Evolutionary conservation across 2,113 vertebrate species (phyloP), one percentile per base, ranked within the genome.

Genomic region (Thalassoma bifasciatum): DNA sequence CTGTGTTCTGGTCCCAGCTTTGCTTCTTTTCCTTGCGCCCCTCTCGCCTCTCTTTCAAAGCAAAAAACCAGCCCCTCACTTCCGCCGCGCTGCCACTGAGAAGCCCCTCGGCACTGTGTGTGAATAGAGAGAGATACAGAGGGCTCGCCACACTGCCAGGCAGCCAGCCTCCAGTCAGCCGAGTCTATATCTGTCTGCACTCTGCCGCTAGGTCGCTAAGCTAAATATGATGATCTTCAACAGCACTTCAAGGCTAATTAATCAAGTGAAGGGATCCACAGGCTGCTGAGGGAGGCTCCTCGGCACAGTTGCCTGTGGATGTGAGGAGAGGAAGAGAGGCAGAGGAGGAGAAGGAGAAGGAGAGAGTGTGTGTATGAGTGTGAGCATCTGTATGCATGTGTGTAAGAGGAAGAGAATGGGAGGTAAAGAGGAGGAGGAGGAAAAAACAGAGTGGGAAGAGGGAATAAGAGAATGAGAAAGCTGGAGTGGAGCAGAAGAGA

Each of bases 171-270:
- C 75, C 75, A 77, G 79, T 57, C 77, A 88, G 85, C 72, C 77
- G n/a, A 34, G 62, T 80, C 86, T 87, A 82, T 83, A 86, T 88
- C 83, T 82, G 84, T 88, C 84, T 86, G 65, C 81, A 72, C 87
- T 81, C 80, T 68, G 75, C 79, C 44, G 65, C 81, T 83, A 42
- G 79, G 84, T 89, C 81, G 81, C 85, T 64, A 66, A 83, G 83
- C 82, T 88, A 82, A 89, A 86, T 84, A 84, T 90, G 86, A 92
- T 85, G 90, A 86, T 89, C 86, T 77, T 85, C 79, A 90, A 82
- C 79, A 85, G 86, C 86, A 88, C 88, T 90, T 91, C 85, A 83
- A 88, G 80, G 90, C 81, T 91, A 88, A 91, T 92, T 90, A 92
- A 85, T 85, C 88, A 86, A 89, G 78, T 84, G 86, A 72, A 51